phyloP scores from a whole-genome alignment of 2,797 vertebrate genomes.

The Botia almorhae region DNA sequence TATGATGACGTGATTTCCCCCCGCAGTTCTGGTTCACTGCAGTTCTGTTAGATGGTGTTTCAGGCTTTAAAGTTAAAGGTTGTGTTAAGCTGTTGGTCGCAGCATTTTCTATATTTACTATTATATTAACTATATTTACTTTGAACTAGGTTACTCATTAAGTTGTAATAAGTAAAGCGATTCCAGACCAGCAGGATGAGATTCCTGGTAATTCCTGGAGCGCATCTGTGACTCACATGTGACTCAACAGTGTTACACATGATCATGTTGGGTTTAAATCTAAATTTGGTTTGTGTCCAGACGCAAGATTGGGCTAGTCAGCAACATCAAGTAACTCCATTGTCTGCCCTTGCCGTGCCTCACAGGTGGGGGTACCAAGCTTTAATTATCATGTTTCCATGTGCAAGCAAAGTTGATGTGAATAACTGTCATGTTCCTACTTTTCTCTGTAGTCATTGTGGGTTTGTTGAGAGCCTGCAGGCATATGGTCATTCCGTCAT shows the following conservation, averaged over 20 bases:
- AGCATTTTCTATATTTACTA: neutral
- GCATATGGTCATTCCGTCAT: slow-evolving; percentile 3
- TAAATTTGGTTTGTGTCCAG: slow-evolving; percentile 25
- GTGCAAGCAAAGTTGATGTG: too few relatives aligned
- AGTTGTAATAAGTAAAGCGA: neutral
- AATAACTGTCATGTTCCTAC: too few relatives aligned
- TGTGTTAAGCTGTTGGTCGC: neutral
- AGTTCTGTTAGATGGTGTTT: slow-evolving; percentile 4
- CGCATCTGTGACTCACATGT: slow-evolving; percentile 62
- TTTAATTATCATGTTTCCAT: slow-evolving; percentile 27
- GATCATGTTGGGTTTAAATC: slow-evolving; percentile 20
- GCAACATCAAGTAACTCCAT: neutral
- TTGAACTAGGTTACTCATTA: too few relatives aligned
- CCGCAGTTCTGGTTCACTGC: neutral
- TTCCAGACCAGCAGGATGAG: slow-evolving; percentile 40
- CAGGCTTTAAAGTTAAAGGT: too few relatives aligned
- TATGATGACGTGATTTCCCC: slow-evolving; percentile 36
- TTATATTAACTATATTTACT: neutral
- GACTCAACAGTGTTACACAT: slow-evolving; percentile 31
- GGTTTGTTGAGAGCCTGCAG: slow-evolving; percentile 16
- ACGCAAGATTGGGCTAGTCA: slow-evolving; percentile 7
- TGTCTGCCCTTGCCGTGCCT: neutral
- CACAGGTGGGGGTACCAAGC: slow-evolving; percentile 1
- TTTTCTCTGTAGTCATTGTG: slow-evolving; percentile 16
- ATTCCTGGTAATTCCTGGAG: slow-evolving; percentile 19